These are phyloP conservation scores for Phenacoccus solenopsis DNA, from an alignment of 1,140 invertebrate species.

Conservation along the genomic window DNA sequence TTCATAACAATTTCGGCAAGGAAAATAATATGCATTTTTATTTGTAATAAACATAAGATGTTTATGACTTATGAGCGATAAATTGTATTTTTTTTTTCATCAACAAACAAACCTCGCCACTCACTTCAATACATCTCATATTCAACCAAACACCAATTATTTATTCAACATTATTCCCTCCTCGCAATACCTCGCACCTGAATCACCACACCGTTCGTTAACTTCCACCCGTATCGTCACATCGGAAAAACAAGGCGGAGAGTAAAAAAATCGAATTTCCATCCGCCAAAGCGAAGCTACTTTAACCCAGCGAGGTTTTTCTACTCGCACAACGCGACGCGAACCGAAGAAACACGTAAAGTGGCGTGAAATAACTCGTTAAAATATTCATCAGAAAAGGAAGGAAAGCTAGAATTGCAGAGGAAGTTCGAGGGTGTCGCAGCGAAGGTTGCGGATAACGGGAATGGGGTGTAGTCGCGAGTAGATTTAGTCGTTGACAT, in stretches of 20 bases:
- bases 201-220: too few relatives aligned
- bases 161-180: too few relatives aligned
- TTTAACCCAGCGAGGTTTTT: constrained; percentile 1
- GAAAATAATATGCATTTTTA: too few relatives aligned
- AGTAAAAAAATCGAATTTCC: not conserved
- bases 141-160: too few relatives aligned
- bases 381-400: constrained; percentile 12
- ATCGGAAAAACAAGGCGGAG: not conserved
- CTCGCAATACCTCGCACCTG: too few relatives aligned
- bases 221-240: too few relatives aligned
- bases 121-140: too few relatives aligned
- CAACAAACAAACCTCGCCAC: too few relatives aligned
- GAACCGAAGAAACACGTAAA: not conserved
- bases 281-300: not conserved
- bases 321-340: not conserved
- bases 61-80: too few relatives aligned
- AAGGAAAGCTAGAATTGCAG: not conserved
- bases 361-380: constrained; percentile 17
- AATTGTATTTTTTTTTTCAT: too few relatives aligned
- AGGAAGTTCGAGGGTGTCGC: constrained; percentile 5
- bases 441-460: not conserved
- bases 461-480: not conserved
- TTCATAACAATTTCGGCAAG: too few relatives aligned
- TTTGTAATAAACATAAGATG: too few relatives aligned
- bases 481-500: constrained; percentile 16